Evolutionary conservation across 2,113 vertebrate genomes (phyloP), one percentile per base, ranked within the genome.

Genomic region (Micronisus gabar): DNA sequence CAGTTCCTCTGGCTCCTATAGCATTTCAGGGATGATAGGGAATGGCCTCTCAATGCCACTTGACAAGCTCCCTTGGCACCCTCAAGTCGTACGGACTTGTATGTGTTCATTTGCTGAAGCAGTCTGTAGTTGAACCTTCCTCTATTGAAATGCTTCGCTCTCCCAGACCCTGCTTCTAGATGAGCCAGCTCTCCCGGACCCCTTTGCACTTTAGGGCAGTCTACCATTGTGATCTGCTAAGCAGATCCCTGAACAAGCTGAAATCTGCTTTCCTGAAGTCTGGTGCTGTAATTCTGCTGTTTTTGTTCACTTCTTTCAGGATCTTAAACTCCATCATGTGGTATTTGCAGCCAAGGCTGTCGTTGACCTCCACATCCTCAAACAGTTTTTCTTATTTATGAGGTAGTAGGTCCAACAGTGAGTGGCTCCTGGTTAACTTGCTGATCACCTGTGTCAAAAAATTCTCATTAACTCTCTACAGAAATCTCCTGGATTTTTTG

Each of bases 101-200:
- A 4, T 6, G 8, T 50, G 20, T 25, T 56, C 30, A 9, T 48
- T 61, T 91, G 45, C 29, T 66, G 15, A 55, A 66, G 25, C 10
- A 32, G 6, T 61, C 61, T 80, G 17, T 74, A 48, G 20, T 48
- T 53, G 18, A 27, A 12, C 40, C 12, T 75, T 29, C 30, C 20
- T 40, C 1, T 0, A 3, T 1, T 12, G 43, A 50, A 70, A 45
- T 1, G 3, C 17, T 75, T 20, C 4, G 1, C 8, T n/a, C 11
- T 40, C 9, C 9, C 23, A 79, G 48, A 25, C 17, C 21, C 26
- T 62, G 29, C 36, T 62, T 29, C 53, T 65, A 17, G 20, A 25
- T 29, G 23, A 65, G 25, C 13, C 67, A 81, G 30, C 29, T 53
- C 19, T 38, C 55, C 30, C 3, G 0, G 7, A 20, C 22, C 38